Conservation (phyloP, 2,113 vertebrate genomes). For the Leptocoma aspasia region DNA sequence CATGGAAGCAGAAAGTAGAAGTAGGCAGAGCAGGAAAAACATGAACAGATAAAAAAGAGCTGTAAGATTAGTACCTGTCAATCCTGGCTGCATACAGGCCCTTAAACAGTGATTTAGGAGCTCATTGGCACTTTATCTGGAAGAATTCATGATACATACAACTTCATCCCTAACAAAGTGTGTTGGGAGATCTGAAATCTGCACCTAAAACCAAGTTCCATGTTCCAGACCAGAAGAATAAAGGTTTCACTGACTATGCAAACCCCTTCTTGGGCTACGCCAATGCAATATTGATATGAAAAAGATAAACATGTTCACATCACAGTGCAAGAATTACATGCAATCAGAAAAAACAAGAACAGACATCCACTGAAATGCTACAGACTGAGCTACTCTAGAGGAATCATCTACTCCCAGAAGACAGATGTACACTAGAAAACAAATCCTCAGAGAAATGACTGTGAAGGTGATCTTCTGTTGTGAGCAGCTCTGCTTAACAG, state of each 20-base stretch:
- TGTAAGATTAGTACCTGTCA: not conserved
- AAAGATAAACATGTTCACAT: not conserved
- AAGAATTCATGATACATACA: not conserved
- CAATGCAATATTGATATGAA: not conserved
- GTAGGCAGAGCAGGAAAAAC: not conserved
- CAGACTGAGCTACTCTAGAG: not conserved
- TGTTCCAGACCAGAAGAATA: not conserved
- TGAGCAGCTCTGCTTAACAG: not conserved
- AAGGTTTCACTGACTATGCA: not conserved
- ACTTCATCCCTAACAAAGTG: not conserved
- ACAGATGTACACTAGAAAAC: accelerated
- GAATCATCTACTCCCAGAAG: not conserved
- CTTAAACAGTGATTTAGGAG: not conserved
- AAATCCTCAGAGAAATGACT: not conserved
- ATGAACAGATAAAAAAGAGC: not conserved
- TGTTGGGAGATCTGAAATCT: not conserved
- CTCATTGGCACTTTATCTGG: not conserved
- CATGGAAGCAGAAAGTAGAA: not conserved
- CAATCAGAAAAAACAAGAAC: not conserved
- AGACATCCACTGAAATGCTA: not conserved
- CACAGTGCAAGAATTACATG: not conserved
- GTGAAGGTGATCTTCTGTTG: not conserved
- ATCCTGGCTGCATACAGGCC: not conserved
- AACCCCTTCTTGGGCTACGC: not conserved
- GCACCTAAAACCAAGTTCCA: not conserved